Evolutionary conservation across 2,888 invertebrate species (phyloP).

Genomic region (Cantharis nigra): DNA sequence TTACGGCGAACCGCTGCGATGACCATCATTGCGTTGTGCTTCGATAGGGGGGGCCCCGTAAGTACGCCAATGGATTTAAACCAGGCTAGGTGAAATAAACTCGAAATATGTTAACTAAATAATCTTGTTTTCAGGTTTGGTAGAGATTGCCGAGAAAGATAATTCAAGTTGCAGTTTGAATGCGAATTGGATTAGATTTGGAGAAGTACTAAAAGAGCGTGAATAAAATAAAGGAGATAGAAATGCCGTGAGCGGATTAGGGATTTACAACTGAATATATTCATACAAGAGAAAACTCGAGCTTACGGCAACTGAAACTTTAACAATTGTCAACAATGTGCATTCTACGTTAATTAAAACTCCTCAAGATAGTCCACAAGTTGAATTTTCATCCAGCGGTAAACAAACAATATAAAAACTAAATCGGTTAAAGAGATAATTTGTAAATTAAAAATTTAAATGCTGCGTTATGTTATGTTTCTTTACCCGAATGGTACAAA

Average conservation of each 20-base stretch:
- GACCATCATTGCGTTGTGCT: no score
- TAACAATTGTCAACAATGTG: constrained; percentile 29
- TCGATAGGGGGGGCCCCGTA: no score
- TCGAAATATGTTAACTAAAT: neutral
- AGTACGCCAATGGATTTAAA: neutral
- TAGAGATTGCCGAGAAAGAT: constrained; percentile 39
- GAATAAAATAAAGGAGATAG: constrained; percentile 44
- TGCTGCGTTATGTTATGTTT: constrained; percentile 27
- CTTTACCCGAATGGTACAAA: constrained; percentile 33
- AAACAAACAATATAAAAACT: constrained; percentile 8
- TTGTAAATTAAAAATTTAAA: constrained; percentile 32
- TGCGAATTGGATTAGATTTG: constrained; percentile 49
- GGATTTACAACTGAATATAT: constrained; percentile 35
- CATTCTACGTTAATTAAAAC: constrained; percentile 28
- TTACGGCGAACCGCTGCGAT: no score
- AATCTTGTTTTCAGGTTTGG: constrained; percentile 35
- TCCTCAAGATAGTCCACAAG: constrained; percentile 20
- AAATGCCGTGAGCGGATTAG: constrained; percentile 39
- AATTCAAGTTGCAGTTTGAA: constrained; percentile 47
- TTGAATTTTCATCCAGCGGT: constrained; percentile 1
- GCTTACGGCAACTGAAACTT: constrained; percentile 29
- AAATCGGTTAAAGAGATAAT: constrained; percentile 8
- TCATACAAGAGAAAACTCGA: constrained; percentile 28
- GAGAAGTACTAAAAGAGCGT: constrained; percentile 43
- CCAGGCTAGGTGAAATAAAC: neutral